Percentiles rank a stretch among this genome's conserved stretches.
phyloP scores from a whole-genome alignment of 2,888 invertebrate species.

The Volucella bombylans region DNA sequence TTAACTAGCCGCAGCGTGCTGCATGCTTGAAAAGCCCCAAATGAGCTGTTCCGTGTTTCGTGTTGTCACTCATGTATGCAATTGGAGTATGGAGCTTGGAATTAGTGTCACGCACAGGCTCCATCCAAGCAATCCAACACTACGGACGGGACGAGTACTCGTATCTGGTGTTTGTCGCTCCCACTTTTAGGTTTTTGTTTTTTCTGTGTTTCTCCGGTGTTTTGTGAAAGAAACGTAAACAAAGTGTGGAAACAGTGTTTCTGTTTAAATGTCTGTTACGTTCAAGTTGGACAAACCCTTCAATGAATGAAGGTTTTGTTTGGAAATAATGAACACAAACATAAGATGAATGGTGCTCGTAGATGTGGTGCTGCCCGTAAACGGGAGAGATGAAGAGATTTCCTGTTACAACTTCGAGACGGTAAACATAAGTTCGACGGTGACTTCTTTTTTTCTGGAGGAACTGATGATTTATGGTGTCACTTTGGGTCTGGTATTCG shows the following conservation, averaged over 20 bases:
- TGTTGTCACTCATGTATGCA: conserved; percentile 74
- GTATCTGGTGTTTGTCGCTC: conserved; percentile 16
- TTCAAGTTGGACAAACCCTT: conserved; percentile 41
- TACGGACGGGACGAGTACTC: neutral
- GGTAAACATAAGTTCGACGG: conserved; percentile 12
- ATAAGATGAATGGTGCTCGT: conserved; percentile 21
- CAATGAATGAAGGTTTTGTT: conserved; percentile 58
- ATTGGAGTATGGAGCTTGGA: conserved; percentile 65
- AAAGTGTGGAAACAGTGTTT: conserved; percentile 60
- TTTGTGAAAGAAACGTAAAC: conserved; percentile 63
- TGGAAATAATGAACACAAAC: conserved; percentile 51
- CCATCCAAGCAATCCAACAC: neutral
- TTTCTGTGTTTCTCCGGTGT: conserved; percentile 10
- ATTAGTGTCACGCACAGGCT: conserved; percentile 70
- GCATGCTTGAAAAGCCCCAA: conserved; percentile 64
- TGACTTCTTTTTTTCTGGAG: neutral
- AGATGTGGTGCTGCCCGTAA: too few relatives aligned
- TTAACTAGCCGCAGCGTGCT: conserved; percentile 68
- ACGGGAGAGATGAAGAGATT: conserved; percentile 34
- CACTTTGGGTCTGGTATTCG: neutral
- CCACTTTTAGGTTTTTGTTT: conserved; percentile 32
- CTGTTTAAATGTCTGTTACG: conserved; percentile 24
- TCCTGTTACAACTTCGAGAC: conserved; percentile 57
- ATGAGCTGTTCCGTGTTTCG: conserved; percentile 67
- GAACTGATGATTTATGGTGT: conserved; percentile 30